Evolutionary conservation across 2,797 vertebrate species (phyloP).

Genomic region (Sarcoramphus papa): DNA sequence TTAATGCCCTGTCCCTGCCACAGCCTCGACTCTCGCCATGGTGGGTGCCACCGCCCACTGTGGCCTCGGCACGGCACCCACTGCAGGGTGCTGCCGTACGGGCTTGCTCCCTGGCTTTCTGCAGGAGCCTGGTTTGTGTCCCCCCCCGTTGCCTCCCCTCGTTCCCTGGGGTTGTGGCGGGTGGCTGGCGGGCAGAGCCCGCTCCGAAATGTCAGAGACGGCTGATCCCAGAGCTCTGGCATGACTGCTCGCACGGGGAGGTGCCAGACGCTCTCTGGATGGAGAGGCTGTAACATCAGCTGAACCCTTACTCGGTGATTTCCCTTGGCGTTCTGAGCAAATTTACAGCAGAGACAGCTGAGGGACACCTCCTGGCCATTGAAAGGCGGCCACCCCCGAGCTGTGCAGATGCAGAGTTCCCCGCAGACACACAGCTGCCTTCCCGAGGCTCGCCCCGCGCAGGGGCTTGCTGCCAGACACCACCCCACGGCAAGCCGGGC

Average conservation of each 20-base stretch:
- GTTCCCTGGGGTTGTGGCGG: rapidly evolving
- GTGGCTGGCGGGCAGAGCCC: neutral
- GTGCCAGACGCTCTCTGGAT: neutral
- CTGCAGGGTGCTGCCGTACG: rapidly evolving
- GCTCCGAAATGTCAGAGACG: rapidly evolving
- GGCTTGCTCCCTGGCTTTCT: too few relatives aligned
- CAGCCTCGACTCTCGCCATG: rapidly evolving
- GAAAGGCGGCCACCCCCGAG: neutral
- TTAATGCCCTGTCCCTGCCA: neutral
- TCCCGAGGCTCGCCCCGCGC: neutral
- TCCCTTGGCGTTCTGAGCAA: neutral
- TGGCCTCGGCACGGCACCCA: rapidly evolving
- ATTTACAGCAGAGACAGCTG: neutral
- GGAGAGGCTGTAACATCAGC: neutral
- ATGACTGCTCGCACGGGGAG: rapidly evolving
- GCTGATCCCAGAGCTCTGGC: neutral
- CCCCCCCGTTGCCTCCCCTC: rapidly evolving
- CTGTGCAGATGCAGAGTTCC: neutral
- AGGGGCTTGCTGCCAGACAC: neutral
- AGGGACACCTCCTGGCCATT: neutral
- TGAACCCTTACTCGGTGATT: neutral
- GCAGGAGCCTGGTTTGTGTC: neutral
- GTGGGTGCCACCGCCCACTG: neutral
- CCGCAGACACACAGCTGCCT: neutral
- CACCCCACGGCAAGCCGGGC: neutral